Conservation (phyloP, 2,797 vertebrate genomes). For the Chelmon rostratus region DNA sequence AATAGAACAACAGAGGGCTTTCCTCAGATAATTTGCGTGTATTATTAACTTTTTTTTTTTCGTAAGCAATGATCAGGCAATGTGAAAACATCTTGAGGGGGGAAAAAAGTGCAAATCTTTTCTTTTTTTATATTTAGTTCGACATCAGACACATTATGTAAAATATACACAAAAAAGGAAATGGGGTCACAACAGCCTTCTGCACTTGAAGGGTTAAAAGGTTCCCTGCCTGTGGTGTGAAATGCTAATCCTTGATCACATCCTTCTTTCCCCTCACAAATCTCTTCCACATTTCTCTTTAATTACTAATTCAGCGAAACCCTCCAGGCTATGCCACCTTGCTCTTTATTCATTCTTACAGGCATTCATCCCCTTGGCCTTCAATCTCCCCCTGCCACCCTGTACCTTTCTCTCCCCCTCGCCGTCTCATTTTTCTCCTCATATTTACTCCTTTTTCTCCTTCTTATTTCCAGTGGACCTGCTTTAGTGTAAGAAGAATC, state of each 20-base stretch:
- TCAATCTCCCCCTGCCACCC: constrained; percentile 21
- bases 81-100: not conserved
- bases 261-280: constrained; percentile 37
- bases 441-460: constrained; percentile 36
- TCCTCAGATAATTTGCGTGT: not conserved
- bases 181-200: not conserved
- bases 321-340: constrained; percentile 27
- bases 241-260: constrained; percentile 23
- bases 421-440: constrained; percentile 37
- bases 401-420: constrained; percentile 24
- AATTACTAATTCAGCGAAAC: constrained; percentile 47
- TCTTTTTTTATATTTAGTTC: not conserved
- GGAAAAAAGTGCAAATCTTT: not conserved
- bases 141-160: not conserved
- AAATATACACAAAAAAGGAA: not conserved
- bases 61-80: not conserved
- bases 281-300: constrained; percentile 34
- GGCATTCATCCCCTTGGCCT: constrained; percentile 39
- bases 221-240: constrained; percentile 13
- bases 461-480: constrained; percentile 41
- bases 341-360: constrained; percentile 50
- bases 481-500: constrained; percentile 34
- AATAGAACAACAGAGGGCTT: not conserved
- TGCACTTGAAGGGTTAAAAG: constrained; percentile 5
- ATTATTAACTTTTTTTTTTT: not conserved